A percentile compares a stretch with the other conserved stretches of the same genome.
Evolutionary conservation across 1,140 invertebrate genomes (phyloP).

Genomic region (Gonioctena quinquepunctata): DNA sequence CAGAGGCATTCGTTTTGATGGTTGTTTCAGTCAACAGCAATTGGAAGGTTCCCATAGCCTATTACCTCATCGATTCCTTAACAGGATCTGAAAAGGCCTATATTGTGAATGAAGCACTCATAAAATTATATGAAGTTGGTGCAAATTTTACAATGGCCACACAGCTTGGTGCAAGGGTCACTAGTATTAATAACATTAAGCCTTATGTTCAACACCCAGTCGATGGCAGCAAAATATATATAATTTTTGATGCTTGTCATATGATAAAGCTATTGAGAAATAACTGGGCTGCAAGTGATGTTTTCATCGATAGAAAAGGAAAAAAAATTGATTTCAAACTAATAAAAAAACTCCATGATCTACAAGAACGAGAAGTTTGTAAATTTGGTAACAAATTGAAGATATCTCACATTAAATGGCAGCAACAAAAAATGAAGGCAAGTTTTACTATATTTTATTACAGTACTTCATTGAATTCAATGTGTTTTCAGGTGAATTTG

Average conservation of each 20-base stretch:
- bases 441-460: conserved; percentile 25
- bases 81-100: conserved; percentile 27
- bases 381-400: background rate
- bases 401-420: background rate
- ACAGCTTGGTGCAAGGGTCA: conserved; percentile 1
- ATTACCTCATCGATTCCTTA: conserved; percentile 35
- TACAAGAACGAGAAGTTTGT: background rate
- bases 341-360: background rate
- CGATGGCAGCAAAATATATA: background rate
- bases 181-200: conserved; percentile 1
- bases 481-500: conserved; percentile 23
- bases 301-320: conserved; percentile 34
- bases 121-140: conserved; percentile 24
- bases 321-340: background rate
- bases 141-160: conserved; percentile 31
- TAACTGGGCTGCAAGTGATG: conserved; percentile 39
- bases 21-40: conserved; percentile 35
- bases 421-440: conserved; percentile 5
- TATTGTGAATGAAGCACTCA: conserved; percentile 26
- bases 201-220: conserved; percentile 7
- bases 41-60: conserved; percentile 46
- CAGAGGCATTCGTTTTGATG: conserved; percentile 45
- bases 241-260: conserved; percentile 17
- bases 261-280: conserved; percentile 15
- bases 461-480: background rate